phyloP scores from a whole-genome alignment of 2,797 vertebrate species.

The Enteromius paludinosus region DNA sequence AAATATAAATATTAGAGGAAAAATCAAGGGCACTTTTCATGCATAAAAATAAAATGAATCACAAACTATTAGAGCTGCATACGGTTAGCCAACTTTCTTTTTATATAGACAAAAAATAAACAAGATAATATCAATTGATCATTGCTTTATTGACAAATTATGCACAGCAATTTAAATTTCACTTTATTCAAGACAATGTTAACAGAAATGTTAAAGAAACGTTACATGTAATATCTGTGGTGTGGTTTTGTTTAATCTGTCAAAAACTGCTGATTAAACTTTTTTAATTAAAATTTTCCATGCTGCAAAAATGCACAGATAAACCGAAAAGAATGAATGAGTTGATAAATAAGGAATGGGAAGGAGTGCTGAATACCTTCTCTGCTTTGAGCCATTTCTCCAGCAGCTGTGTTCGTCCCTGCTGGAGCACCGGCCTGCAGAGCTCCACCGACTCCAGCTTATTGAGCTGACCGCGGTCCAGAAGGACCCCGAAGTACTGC shows the following conservation, averaged over 20 bases:
- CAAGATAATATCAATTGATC: too few species aligned
- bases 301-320: neutral
- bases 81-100: too few species aligned
- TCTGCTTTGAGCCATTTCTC: slow-evolving; percentile 97
- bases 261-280: neutral
- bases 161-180: too few species aligned
- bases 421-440: slow-evolving; percentile 89
- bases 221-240: neutral
- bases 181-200: too few species aligned
- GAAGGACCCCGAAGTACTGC: slow-evolving; percentile 92
- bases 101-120: too few species aligned
- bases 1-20: neutral
- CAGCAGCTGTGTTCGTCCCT: slow-evolving; percentile 91
- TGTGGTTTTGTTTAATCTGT: neutral
- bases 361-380: slow-evolving; percentile 73
- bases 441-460: slow-evolving; percentile 92
- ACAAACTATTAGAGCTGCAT: too few species aligned
- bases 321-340: neutral
- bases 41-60: neutral
- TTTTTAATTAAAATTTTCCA: neutral
- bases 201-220: neutral
- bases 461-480: slow-evolving; percentile 93
- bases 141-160: too few species aligned
- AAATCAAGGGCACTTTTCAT: neutral
- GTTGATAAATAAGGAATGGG: too few species aligned